phyloP scores from a whole-genome alignment of 2,888 invertebrate species.

The Netelia fuscicornis region DNA sequence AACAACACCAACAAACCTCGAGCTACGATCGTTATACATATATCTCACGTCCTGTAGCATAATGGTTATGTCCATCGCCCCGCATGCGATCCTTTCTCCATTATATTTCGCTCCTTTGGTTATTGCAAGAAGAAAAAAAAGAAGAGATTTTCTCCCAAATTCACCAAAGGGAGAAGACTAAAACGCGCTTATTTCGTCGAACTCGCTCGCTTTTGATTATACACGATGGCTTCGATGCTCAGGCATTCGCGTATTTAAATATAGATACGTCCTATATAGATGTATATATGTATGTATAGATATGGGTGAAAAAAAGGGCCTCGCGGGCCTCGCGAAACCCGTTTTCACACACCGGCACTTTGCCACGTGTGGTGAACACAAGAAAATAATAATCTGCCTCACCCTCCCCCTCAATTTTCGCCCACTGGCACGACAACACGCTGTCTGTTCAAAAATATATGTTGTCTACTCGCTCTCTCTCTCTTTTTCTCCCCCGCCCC shows the following conservation, averaged over 20 bases:
- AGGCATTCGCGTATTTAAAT: slow-evolving; percentile 7
- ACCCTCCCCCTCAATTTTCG: background rate
- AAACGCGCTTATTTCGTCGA: slow-evolving; percentile 34
- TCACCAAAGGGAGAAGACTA: slow-evolving; percentile 11
- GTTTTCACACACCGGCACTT: slow-evolving; percentile 59
- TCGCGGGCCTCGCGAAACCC: slow-evolving; percentile 50
- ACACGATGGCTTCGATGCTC: slow-evolving; percentile 45
- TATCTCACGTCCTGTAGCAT: background rate
- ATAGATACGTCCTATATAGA: background rate
- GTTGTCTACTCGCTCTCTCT: background rate
- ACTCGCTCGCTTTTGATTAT: slow-evolving; percentile 49
- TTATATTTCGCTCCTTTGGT: slow-evolving; percentile 42
- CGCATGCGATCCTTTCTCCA: slow-evolving; percentile 38
- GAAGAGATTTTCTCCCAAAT: slow-evolving; percentile 14
- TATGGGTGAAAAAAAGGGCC: slow-evolving; percentile 29
- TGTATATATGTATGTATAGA: background rate
- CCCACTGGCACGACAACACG: slow-evolving; percentile 1
- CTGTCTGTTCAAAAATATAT: slow-evolving; percentile 43
- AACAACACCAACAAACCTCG: background rate
- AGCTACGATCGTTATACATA: background rate
- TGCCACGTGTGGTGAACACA: slow-evolving; percentile 37
- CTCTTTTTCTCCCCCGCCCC: no score
- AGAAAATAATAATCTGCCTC: slow-evolving; percentile 39
- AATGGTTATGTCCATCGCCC: slow-evolving; percentile 23
- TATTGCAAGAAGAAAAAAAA: background rate